phyloP scores from a whole-genome alignment of 2,797 vertebrate species.

The Hemitrygon akajei region DNA sequence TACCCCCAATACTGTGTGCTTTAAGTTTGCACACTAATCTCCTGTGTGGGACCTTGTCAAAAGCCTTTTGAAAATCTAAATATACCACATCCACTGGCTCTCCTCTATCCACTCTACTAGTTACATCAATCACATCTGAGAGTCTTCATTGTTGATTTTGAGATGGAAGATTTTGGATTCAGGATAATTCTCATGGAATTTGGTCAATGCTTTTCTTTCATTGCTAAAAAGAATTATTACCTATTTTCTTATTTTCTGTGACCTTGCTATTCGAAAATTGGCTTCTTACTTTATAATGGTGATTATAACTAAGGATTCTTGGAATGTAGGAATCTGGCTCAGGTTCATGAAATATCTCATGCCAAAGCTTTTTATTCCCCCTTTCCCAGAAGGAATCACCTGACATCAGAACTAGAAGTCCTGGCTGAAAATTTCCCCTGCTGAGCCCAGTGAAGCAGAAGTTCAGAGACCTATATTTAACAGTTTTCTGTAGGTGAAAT shows the following conservation, averaged over 20 bases:
- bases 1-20: too few relatives aligned
- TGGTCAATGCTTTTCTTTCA: not conserved
- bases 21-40: too few relatives aligned
- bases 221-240: not conserved
- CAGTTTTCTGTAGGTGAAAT: not conserved
- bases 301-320: not conserved
- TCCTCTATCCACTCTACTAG: too few relatives aligned
- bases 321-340: not conserved
- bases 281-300: not conserved
- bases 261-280: not conserved
- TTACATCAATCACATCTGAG: too few relatives aligned
- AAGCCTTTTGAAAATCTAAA: too few relatives aligned
- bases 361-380: not conserved
- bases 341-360: not conserved
- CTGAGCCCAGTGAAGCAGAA: not conserved
- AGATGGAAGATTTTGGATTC: too few relatives aligned
- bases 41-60: too few relatives aligned
- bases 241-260: not conserved
- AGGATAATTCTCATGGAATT: not conserved
- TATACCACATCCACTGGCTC: too few relatives aligned
- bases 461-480: not conserved
- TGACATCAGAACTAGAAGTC: not conserved
- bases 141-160: too few relatives aligned
- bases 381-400: not conserved
- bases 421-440: not conserved